Evolutionary conservation across 2,797 vertebrate species (phyloP).

Genomic region (Carapus acus): DNA sequence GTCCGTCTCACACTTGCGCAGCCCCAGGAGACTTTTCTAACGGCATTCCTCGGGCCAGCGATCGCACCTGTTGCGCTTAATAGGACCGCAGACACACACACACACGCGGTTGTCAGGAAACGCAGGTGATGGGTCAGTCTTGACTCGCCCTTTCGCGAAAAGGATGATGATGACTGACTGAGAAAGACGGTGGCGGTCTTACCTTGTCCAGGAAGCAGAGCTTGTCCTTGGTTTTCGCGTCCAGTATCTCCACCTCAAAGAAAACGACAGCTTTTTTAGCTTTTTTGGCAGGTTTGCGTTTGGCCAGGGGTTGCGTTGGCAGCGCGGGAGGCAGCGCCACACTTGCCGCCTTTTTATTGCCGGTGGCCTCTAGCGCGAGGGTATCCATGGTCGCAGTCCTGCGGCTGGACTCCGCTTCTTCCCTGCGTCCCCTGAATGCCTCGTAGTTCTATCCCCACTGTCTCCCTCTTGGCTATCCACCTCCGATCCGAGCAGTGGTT

Average conservation of each 20-base stretch:
- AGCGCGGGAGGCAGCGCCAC: neutral
- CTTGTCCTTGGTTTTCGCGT: constrained; percentile 90
- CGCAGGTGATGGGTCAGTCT: neutral
- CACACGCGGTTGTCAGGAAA: constrained; percentile 1
- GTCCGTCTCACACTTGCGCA: constrained; percentile 7
- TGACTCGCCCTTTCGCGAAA: too few relatives aligned
- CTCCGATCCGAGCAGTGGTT: constrained; percentile 27
- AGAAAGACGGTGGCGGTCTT: constrained; percentile 28
- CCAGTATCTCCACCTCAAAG: constrained; percentile 98
- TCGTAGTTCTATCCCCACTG: constrained; percentile 26
- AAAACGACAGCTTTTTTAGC: constrained; percentile 90
- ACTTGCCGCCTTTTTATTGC: constrained; percentile 59
- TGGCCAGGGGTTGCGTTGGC: constrained; percentile 44
- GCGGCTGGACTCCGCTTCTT: constrained; percentile 38
- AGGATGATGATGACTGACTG: neutral
- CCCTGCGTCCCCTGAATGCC: constrained; percentile 27
- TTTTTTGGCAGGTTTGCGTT: constrained; percentile 79
- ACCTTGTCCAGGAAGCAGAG: constrained; percentile 98
- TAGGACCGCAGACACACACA: constrained; percentile 2
- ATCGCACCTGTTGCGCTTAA: constrained; percentile 21
- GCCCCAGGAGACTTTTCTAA: constrained; percentile 9
- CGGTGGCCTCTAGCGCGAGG: constrained; percentile 73
- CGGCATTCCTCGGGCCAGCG: constrained; percentile 2
- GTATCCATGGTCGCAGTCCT: constrained; percentile 71
- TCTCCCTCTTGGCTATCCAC: constrained; percentile 34